Conservation (phyloP, 2,113 vertebrate genomes). For the Regulus satrapa region DNA sequence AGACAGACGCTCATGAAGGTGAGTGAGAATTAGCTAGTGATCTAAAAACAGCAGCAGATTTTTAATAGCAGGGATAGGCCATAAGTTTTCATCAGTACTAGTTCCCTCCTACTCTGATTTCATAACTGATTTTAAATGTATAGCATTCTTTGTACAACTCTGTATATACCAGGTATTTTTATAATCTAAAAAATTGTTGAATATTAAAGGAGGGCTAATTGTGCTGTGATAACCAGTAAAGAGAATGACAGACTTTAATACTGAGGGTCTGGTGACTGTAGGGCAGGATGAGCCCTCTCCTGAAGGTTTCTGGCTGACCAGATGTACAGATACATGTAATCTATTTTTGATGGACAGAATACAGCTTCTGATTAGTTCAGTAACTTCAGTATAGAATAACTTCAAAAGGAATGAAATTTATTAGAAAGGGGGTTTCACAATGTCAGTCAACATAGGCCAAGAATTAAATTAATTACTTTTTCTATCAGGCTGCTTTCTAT, state of each 20-base stretch:
- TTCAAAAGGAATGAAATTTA: background rate
- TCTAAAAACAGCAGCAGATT: conserved; percentile 41
- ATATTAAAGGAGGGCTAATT: background rate
- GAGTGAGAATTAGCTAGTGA: conserved; percentile 20
- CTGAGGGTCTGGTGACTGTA: background rate
- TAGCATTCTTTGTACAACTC: background rate
- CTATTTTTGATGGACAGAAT: background rate
- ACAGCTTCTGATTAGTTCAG: background rate
- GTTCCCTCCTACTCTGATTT: background rate
- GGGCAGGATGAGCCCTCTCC: background rate
- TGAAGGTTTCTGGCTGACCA: background rate
- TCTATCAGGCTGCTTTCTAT: background rate
- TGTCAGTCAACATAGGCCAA: background rate
- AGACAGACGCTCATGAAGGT: background rate
- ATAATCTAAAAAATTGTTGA: background rate
- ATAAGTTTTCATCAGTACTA: background rate
- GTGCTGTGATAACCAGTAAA: background rate
- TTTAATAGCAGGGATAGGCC: background rate
- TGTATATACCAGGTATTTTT: background rate
- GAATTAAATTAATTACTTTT: background rate
- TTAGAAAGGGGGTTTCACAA: background rate
- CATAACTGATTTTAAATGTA: background rate
- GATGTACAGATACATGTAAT: background rate
- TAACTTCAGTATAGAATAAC: background rate
- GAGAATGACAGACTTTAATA: background rate